These are phyloP conservation scores for Parascotia fuliginaria DNA, from an alignment of 2,888 invertebrate genomes.

Conservation along the genomic window DNA sequence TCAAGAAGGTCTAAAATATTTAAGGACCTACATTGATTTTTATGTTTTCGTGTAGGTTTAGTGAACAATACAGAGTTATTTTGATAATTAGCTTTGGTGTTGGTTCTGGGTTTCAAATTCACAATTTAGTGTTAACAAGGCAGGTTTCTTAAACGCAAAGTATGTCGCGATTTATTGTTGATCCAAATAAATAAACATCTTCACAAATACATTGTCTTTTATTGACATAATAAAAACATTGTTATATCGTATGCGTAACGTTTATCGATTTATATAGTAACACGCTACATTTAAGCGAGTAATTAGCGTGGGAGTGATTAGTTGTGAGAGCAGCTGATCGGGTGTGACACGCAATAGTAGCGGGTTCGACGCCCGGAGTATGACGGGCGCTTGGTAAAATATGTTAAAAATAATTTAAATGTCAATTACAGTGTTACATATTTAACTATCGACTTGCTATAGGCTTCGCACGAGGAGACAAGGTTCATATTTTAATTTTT, in stretches of 20 bases:
- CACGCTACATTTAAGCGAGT: slow-evolving; percentile 46
- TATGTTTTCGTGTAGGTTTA: slow-evolving; percentile 8
- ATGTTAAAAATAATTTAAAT: too few relatives aligned
- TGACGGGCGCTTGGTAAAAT: slow-evolving; percentile 51
- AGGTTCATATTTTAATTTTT: too few relatives aligned
- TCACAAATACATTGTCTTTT: too few relatives aligned
- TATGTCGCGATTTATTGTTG: too few relatives aligned
- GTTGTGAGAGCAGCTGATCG: slow-evolving; percentile 59
- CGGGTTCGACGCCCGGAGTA: slow-evolving; percentile 60
- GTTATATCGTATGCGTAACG: not conserved
- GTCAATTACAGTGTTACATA: too few relatives aligned
- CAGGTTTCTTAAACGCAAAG: too few relatives aligned
- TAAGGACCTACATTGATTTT: slow-evolving; percentile 33
- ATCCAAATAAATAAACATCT: too few relatives aligned
- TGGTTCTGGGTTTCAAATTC: not conserved
- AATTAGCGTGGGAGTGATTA: slow-evolving; percentile 69
- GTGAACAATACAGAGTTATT: not conserved
- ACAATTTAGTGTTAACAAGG: too few relatives aligned
- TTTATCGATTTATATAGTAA: slow-evolving; percentile 26
- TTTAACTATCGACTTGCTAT: too few relatives aligned
- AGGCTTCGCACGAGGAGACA: too few relatives aligned
- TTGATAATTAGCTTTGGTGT: not conserved
- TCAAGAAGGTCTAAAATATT: slow-evolving; percentile 22
- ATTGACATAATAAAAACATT: not conserved
- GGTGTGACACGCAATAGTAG: slow-evolving; percentile 61